These are phyloP conservation scores for Nasonia giraulti DNA, from an alignment of 1,140 invertebrate species.

Conservation along the genomic window DNA sequence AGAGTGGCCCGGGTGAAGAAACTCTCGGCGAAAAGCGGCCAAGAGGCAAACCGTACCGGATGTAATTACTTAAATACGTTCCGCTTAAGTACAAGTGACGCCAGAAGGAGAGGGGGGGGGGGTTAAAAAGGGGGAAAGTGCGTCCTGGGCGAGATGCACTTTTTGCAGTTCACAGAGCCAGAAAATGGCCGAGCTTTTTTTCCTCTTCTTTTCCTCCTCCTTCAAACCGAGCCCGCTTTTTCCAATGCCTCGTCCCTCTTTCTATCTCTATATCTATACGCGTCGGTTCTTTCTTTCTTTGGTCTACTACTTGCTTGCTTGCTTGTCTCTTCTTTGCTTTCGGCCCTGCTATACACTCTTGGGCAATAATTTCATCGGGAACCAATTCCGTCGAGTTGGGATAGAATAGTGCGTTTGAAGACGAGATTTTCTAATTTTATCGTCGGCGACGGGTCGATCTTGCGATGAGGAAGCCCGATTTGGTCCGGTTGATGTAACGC, in stretches of 20 bases:
- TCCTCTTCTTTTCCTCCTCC: not conserved
- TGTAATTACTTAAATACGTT: slow-evolving; percentile 60
- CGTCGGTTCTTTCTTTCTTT: not conserved
- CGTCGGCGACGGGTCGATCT: not conserved
- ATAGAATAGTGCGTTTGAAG: slow-evolving; percentile 37
- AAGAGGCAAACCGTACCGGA: slow-evolving; percentile 52
- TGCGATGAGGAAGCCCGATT: not conserved
- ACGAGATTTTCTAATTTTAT: slow-evolving; percentile 39
- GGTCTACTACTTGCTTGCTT: not conserved
- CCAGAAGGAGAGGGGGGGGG: not conserved
- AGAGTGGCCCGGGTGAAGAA: not conserved
- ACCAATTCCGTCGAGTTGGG: slow-evolving; percentile 32
- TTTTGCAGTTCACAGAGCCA: slow-evolving; percentile 55
- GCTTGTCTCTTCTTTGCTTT: slow-evolving; percentile 13
- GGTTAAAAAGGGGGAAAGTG: not conserved
- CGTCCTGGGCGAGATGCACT: slow-evolving; percentile 33
- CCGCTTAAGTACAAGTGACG: slow-evolving; percentile 51
- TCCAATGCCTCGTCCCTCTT: not conserved
- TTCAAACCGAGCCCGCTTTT: slow-evolving; percentile 10
- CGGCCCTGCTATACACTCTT: not conserved
- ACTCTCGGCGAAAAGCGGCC: slow-evolving; percentile 25
- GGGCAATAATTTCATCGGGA: slow-evolving; percentile 47
- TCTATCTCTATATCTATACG: not conserved
- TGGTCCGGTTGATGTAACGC: not conserved
- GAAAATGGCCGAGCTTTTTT: slow-evolving; percentile 48